phyloP scores from a whole-genome alignment of 1,140 invertebrate genomes.

The Argopecten irradians region DNA sequence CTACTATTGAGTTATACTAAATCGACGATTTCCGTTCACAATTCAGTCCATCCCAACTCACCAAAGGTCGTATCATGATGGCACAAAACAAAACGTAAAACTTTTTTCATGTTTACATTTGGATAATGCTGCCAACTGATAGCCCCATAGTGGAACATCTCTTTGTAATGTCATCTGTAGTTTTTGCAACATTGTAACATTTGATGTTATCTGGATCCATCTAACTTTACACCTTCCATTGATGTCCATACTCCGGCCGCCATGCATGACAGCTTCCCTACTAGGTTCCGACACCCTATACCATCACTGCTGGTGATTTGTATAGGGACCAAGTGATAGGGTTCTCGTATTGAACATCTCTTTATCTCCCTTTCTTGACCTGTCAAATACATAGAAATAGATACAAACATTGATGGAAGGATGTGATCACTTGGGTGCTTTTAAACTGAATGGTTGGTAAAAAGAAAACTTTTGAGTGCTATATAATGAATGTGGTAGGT shows the following conservation, averaged over 20 bases:
- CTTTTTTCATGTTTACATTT: not conserved
- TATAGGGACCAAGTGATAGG: not conserved
- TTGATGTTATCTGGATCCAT: not conserved
- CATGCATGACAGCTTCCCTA: not conserved
- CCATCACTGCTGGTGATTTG: not conserved
- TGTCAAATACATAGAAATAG: not conserved
- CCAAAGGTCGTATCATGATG: not conserved
- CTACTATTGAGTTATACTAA: not conserved
- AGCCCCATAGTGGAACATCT: not conserved
- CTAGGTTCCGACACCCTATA: not conserved
- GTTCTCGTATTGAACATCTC: not conserved
- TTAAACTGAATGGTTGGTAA: not conserved
- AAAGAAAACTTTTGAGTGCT: not conserved
- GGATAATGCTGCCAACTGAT: not conserved
- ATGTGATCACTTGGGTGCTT: not conserved
- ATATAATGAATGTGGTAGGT: not conserved
- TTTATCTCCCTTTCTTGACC: not conserved
- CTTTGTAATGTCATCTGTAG: not conserved
- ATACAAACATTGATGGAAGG: not conserved
- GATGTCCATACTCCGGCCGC: not conserved
- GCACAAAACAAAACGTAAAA: not conserved
- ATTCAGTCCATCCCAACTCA: not conserved
- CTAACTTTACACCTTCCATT: not conserved
- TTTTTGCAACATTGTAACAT: conserved; percentile 4
- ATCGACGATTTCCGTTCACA: not conserved